A percentile compares a stretch with the other conserved stretches of the same genome.
phyloP scores from a whole-genome alignment of 2,797 vertebrate genomes.

The Chanos chanos region DNA sequence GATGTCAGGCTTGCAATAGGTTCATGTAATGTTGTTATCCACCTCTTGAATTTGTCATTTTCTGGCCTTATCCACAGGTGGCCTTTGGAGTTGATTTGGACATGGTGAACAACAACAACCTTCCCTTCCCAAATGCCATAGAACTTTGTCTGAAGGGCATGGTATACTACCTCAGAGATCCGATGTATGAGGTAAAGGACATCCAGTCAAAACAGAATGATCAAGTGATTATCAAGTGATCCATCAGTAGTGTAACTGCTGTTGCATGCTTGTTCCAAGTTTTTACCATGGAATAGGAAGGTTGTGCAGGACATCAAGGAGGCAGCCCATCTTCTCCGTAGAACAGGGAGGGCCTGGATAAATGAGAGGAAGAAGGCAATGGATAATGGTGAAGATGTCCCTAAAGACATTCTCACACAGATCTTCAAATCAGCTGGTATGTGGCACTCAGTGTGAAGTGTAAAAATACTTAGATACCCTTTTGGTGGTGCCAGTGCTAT shows the following conservation, averaged over 20 bases:
- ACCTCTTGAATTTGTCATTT: neutral
- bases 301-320: conserved; percentile 70
- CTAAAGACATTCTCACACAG: conserved; percentile 83
- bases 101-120: conserved; percentile 58
- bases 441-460: neutral
- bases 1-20: neutral
- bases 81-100: conserved; percentile 86
- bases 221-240: neutral
- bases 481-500: no score
- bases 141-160: conserved; percentile 59
- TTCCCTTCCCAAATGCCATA: conserved; percentile 75
- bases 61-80: conserved; percentile 59
- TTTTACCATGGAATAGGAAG: conserved; percentile 69
- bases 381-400: conserved; percentile 68
- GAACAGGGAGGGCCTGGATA: conserved; percentile 78
- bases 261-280: conserved; percentile 57
- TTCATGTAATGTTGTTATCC: neutral
- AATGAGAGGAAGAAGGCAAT: conserved; percentile 73
- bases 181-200: conserved; percentile 47
- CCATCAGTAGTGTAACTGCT: neutral
- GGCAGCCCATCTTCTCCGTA: conserved; percentile 74
- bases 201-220: neutral
- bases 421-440: conserved; percentile 78
- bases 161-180: conserved; percentile 10
- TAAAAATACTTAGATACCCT: neutral